Evolutionary conservation across 2,113 vertebrate genomes (phyloP), one percentile per base, ranked within the genome.

Genomic region (Aspiorhynchus laticeps): DNA sequence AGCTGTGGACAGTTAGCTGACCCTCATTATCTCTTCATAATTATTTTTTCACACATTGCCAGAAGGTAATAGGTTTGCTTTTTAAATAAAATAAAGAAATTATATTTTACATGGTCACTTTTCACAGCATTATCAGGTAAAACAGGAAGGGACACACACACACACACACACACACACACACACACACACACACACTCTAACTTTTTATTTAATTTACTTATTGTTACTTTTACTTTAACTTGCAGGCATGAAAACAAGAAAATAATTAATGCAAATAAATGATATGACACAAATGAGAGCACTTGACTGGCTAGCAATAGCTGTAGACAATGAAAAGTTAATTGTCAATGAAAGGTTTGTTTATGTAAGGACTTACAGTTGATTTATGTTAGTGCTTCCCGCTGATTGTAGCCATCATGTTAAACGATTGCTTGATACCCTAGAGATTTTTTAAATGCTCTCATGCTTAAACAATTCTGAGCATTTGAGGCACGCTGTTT

Each of bases 401-500:
- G 77, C 21, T 76, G 73, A 48, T 76, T 76, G n/a, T 48, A 28
- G 12, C 74, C n/a, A 46, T 76, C 74, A 48, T n/a, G 61, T 38
- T 80, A 73, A 26, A 26, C 21, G 26, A 14, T 73, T 41, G 2
- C 5, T 46, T 63, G 38, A 82, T 67, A 69, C 26, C 81, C 43
- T 24, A n/a, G 46, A 83, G 63, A 83, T 71, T 69, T 83, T 24
- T 71, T 41, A 31, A 31, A 67, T 7, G 63, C 41, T 83, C 17
- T 36, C 63, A 71, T 51, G 26, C 41, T 67, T 28, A 48, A 67
- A 82, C 41, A 82, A 24, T 84, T 67, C 26, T 75, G 36, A 65
- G 80, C 43, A 83, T 69, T 71, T 84, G 48, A 84, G 53, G 80
- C 26, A 59, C 36, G 69, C 33, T 77, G 77, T 85, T 85, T 78